Conservation (phyloP, 2,113 vertebrate species). For the Tragulus kanchil region DNA sequence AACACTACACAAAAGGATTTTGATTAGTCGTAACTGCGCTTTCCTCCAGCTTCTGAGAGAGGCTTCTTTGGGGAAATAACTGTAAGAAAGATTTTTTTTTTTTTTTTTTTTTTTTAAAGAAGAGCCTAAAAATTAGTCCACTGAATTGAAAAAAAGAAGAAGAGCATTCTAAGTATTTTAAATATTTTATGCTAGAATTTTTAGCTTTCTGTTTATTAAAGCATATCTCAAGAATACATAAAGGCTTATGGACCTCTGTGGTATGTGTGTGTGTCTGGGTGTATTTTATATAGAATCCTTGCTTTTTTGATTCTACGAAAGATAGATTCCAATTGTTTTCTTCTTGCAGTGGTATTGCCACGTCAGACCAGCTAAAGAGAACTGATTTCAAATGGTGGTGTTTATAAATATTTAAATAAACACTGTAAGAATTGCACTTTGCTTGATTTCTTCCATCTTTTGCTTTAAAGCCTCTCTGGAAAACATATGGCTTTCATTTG, state of each 20-base stretch:
- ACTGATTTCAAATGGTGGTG: neutral
- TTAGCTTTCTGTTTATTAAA: constrained; percentile 49
- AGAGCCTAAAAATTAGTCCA: neutral
- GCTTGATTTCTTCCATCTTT: neutral
- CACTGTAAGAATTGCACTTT: neutral
- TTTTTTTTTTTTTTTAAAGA: neutral
- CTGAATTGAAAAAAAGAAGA: neutral
- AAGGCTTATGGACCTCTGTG: neutral
- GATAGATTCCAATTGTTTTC: neutral
- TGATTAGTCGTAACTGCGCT: neutral
- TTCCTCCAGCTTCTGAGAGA: neutral
- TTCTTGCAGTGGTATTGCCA: neutral
- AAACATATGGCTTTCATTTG: neutral
- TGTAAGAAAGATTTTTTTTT: neutral
- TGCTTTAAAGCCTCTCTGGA: neutral
- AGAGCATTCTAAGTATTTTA: neutral
- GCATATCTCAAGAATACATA: neutral
- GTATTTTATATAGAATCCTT: neutral
- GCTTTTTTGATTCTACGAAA: constrained; percentile 11
- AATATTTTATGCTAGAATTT: constrained; percentile 21
- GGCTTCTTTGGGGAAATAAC: constrained; percentile 6
- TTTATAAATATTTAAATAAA: neutral
- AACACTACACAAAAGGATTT: neutral
- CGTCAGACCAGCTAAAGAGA: neutral
- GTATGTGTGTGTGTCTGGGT: neutral